A percentile compares a stretch with the other conserved stretches of the same genome.
Evolutionary conservation across 2,888 invertebrate genomes (phyloP).

Genomic region (Oxyteleia sp.): DNA sequence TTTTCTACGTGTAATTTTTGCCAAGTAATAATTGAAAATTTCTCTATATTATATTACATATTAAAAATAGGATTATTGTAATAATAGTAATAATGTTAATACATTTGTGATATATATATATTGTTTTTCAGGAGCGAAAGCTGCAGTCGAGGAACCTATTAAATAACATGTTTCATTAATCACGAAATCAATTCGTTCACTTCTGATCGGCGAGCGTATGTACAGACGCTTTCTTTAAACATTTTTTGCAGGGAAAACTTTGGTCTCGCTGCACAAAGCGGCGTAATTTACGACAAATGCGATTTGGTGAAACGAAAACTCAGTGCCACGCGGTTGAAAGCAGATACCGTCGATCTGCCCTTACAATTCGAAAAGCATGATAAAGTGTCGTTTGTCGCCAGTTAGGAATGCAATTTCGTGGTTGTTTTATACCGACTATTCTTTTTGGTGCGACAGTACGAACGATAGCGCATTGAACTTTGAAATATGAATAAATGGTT

Average conservation of each 20-base stretch:
- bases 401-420: conserved; percentile 75
- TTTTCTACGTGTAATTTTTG: too few species aligned
- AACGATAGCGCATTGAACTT: conserved; percentile 74
- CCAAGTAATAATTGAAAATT: too few species aligned
- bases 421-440: conserved; percentile 72
- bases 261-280: conserved; percentile 22
- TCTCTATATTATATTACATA: too few species aligned
- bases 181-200: conserved; percentile 12
- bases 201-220: neutral
- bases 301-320: conserved; percentile 62
- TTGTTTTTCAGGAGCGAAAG: too few species aligned
- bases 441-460: conserved; percentile 51
- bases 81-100: too few species aligned
- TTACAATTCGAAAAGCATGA: conserved; percentile 74
- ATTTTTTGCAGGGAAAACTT: conserved; percentile 28
- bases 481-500: conserved; percentile 75
- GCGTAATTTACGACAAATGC: conserved; percentile 67
- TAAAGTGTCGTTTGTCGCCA: conserved; percentile 74
- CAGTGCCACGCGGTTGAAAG: conserved; percentile 59
- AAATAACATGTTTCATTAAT: neutral
- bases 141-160: too few species aligned
- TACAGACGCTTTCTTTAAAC: conserved; percentile 10
- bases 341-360: conserved; percentile 65
- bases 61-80: too few species aligned
- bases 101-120: too few species aligned